Percentiles rank a stretch among this genome's conserved stretches.
These are phyloP conservation scores for Sporophila hypoxantha DNA, from an alignment of 2,113 vertebrate species.

Conservation along the genomic window DNA sequence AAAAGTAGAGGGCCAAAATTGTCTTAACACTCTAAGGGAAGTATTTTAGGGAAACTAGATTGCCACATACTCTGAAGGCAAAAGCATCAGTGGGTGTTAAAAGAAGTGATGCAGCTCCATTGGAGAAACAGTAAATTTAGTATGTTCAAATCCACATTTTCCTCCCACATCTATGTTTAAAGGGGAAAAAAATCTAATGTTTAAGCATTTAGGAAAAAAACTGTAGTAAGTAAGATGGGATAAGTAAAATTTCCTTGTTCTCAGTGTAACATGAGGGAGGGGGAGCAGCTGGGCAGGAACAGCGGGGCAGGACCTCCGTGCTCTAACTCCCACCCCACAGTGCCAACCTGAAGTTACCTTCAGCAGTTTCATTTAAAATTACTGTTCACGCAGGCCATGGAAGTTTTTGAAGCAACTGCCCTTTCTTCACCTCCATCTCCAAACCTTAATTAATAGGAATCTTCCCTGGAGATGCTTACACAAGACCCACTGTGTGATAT, in stretches of 20 bases:
- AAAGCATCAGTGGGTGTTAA: background rate
- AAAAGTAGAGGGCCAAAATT: background rate
- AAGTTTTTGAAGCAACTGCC: background rate
- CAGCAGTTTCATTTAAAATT: background rate
- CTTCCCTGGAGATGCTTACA: background rate
- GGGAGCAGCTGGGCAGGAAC: background rate
- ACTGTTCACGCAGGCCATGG: background rate
- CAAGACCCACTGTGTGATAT: accelerated
- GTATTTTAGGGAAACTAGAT: background rate
- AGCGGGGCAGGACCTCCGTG: background rate
- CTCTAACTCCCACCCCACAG: background rate
- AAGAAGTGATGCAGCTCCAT: background rate
- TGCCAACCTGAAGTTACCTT: background rate
- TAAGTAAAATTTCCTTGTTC: background rate
- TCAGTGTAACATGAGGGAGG: background rate
- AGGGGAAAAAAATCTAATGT: background rate
- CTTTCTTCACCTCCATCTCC: background rate
- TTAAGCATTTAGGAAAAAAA: background rate
- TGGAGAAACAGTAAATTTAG: background rate
- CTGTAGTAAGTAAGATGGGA: background rate
- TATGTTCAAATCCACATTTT: background rate
- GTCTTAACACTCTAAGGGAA: background rate
- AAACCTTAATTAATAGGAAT: background rate
- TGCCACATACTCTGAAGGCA: background rate
- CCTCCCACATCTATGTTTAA: background rate